Percentiles rank a stretch among this genome's conserved stretches.
phyloP scores from a whole-genome alignment of 1,140 invertebrate species.

The Platyura marginata region DNA sequence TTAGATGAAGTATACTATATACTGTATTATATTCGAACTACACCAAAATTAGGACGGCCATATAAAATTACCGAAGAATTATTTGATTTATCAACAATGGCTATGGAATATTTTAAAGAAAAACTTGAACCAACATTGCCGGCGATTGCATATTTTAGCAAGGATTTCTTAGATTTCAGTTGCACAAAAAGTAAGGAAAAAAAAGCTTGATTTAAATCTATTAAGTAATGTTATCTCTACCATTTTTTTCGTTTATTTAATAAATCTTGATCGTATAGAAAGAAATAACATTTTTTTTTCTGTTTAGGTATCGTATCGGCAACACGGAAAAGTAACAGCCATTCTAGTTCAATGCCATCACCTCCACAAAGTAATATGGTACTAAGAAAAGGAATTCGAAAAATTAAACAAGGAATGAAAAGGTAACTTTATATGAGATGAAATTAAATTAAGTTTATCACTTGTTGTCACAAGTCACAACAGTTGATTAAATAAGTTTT shows the following conservation, averaged over 20 bases:
- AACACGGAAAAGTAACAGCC: background rate
- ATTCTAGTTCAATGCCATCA: slow-evolving; percentile 20
- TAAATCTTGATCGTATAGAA: too few species aligned
- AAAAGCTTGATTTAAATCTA: too few species aligned
- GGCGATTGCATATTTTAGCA: slow-evolving; percentile 69
- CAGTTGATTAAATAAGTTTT: too few species aligned
- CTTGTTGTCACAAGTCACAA: too few species aligned
- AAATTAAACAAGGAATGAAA: slow-evolving; percentile 77
- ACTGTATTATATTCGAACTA: slow-evolving; percentile 62
- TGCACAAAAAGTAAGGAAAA: slow-evolving; percentile 19
- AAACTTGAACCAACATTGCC: slow-evolving; percentile 71
- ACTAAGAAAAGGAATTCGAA: slow-evolving; percentile 61
- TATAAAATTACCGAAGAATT: slow-evolving; percentile 80
- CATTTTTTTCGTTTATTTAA: too few species aligned
- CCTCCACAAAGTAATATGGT: slow-evolving; percentile 68
- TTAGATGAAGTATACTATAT: slow-evolving; percentile 60
- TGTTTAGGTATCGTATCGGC: background rate
- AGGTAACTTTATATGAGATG: slow-evolving; percentile 32
- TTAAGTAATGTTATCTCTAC: too few species aligned
- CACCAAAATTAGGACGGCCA: slow-evolving; percentile 57
- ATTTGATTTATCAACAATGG: slow-evolving; percentile 83
- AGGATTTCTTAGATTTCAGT: slow-evolving; percentile 58
- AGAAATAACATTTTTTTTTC: too few species aligned
- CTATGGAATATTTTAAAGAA: slow-evolving; percentile 86
- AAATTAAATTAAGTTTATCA: too few species aligned